Conservation (phyloP, 2,113 vertebrate species). For the Semicossyphus pulcher region DNA sequence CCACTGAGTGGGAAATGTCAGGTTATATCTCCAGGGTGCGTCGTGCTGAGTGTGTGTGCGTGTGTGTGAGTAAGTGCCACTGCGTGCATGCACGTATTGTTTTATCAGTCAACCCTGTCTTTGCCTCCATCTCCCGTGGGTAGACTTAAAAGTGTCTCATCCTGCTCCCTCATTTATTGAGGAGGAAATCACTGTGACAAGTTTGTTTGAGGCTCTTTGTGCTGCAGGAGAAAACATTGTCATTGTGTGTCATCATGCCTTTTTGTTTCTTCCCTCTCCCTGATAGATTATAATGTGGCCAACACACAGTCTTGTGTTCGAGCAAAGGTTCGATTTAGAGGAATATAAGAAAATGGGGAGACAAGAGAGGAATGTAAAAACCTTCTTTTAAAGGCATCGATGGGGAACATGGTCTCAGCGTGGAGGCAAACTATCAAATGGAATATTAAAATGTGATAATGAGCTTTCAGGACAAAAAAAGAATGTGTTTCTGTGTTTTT, state of each 20-base stretch:
- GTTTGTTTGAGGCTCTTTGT: slow-evolving; percentile 69
- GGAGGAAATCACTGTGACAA: slow-evolving; percentile 71
- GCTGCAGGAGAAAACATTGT: slow-evolving; percentile 69
- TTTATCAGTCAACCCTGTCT: slow-evolving; percentile 71
- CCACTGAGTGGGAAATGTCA: slow-evolving; percentile 73
- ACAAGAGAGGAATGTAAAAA: slow-evolving; percentile 19
- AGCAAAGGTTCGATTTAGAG: slow-evolving; percentile 39
- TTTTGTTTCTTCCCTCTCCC: slow-evolving; percentile 2
- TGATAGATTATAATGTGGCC: slow-evolving; percentile 64
- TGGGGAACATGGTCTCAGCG: slow-evolving; percentile 13
- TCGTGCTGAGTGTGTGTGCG: slow-evolving; percentile 33
- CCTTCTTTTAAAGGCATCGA: slow-evolving; percentile 2
- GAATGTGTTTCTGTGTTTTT: slow-evolving; percentile 1
- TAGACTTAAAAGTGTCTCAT: slow-evolving; percentile 57
- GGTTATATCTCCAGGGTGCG: slow-evolving; percentile 66
- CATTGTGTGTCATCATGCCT: slow-evolving; percentile 59
- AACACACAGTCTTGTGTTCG: slow-evolving; percentile 34
- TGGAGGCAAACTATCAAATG: slow-evolving; percentile 22
- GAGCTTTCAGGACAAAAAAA: slow-evolving; percentile 10
- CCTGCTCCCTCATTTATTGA: slow-evolving; percentile 64
- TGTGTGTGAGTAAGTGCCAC: slow-evolving; percentile 26
- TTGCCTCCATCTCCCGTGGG: slow-evolving; percentile 63
- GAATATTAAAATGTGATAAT: neutral
- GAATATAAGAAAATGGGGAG: slow-evolving; percentile 1
- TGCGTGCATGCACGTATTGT: slow-evolving; percentile 64